A percentile compares a stretch with the other conserved stretches of the same genome.
phyloP scores from a whole-genome alignment of 2,888 invertebrate species.

The Meta bourneti region DNA sequence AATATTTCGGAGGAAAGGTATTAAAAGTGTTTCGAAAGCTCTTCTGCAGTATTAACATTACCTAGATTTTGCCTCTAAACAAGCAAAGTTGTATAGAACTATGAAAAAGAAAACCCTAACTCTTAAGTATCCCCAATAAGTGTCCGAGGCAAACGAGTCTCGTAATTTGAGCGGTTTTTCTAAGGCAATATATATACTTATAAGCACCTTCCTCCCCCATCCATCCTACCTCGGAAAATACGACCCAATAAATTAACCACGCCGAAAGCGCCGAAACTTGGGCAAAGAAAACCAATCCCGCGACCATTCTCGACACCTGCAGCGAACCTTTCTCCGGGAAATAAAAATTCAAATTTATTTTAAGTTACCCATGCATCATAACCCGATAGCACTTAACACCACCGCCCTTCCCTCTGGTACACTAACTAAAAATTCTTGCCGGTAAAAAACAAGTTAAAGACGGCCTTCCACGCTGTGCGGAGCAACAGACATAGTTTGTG shows the following conservation, averaged over 20 bases:
- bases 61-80: too few species aligned
- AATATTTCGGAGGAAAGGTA: too few species aligned
- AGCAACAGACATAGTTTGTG: slow-evolving; percentile 32
- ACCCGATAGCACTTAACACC: slow-evolving; percentile 18
- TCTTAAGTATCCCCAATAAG: too few species aligned
- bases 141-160: neutral
- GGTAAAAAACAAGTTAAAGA: neutral
- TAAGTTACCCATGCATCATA: slow-evolving; percentile 15
- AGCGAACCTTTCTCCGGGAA: neutral
- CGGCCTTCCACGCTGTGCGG: neutral
- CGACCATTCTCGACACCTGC: slow-evolving; percentile 53
- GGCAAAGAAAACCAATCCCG: slow-evolving; percentile 35
- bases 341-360: slow-evolving; percentile 70
- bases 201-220: neutral
- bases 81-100: too few species aligned
- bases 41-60: too few species aligned
- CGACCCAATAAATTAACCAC: slow-evolving; percentile 40
- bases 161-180: neutral
- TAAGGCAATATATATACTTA: neutral
- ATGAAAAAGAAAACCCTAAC: too few species aligned
- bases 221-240: slow-evolving; percentile 26
- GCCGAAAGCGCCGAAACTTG: slow-evolving; percentile 6
- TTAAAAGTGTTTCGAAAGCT: too few species aligned
- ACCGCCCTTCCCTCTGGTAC: neutral
- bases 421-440: neutral